Conservation (phyloP, 2,888 invertebrate species). For the Bruchidius siliquastri region DNA sequence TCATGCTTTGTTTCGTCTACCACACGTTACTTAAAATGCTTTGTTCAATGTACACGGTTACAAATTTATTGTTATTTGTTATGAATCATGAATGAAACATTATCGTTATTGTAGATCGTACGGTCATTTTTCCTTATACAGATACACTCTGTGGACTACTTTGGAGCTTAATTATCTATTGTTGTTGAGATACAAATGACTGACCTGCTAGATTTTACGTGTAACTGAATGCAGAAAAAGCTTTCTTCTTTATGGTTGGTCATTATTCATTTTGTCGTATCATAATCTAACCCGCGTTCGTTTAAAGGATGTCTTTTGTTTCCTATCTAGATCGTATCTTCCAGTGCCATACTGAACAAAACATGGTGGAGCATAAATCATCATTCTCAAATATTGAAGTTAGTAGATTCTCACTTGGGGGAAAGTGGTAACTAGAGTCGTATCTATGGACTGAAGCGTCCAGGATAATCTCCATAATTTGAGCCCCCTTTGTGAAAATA, state of each 20-base stretch:
- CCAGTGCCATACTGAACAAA: neutral
- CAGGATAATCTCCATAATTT: too few species aligned
- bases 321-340: neutral
- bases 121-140: neutral
- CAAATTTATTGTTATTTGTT: neutral
- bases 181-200: neutral
- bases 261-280: neutral
- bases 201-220: neutral
- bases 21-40: neutral
- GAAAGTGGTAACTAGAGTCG: too few species aligned
- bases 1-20: neutral
- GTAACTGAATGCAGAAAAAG: neutral
- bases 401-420: too few species aligned
- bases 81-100: constrained; percentile 3
- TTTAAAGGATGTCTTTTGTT: neutral
- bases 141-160: neutral
- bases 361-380: too few species aligned
- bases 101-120: constrained; percentile 1
- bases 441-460: too few species aligned
- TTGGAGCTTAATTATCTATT: neutral
- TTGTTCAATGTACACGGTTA: neutral
- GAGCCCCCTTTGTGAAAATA: too few species aligned
- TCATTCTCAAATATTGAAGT: too few species aligned
- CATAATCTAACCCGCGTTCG: neutral
- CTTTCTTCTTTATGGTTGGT: neutral